Percentiles rank a stretch among this genome's conserved stretches.
Conservation (phyloP, 2,888 invertebrate genomes). For the Scaeva pyrastri region DNA sequence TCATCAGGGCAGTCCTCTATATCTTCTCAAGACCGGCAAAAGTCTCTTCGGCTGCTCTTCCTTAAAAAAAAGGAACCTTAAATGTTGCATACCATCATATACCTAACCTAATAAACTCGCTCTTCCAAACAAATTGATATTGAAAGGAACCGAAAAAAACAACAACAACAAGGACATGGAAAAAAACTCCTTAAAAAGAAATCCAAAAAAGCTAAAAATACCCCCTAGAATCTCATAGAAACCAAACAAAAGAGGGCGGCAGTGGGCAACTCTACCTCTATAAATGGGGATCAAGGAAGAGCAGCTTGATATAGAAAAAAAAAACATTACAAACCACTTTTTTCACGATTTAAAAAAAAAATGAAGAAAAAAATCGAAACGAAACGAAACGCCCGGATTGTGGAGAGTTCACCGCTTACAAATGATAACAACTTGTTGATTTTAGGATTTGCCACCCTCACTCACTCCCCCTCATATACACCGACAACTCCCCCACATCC, state of each 20-base stretch:
- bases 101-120: conserved; percentile 51
- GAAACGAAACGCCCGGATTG: conserved; percentile 73
- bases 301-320: conserved; percentile 65
- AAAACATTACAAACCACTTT: conserved; percentile 78
- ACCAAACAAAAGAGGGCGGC: conserved; percentile 31
- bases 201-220: conserved; percentile 33
- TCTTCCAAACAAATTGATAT: conserved; percentile 37
- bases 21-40: conserved; percentile 1
- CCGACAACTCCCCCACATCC: not conserved
- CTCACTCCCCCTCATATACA: no score
- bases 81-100: no score
- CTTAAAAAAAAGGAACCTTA: conserved; percentile 43
- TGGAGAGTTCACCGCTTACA: conserved; percentile 78
- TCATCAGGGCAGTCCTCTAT: conserved; percentile 10
- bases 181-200: conserved; percentile 33
- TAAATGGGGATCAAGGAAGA: conserved; percentile 29
- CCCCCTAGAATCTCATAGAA: conserved; percentile 5
- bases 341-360: conserved; percentile 78
- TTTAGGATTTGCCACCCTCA: conserved; percentile 73
- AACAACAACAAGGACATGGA: not conserved
- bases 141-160: conserved; percentile 27
- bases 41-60: conserved; percentile 13
- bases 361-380: not conserved
- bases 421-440: conserved; percentile 79
- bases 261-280: not conserved